Evolutionary conservation across 2,797 vertebrate species (phyloP), one percentile per base, ranked within the genome.

Genomic region (Enteromius unitaeniatus): DNA sequence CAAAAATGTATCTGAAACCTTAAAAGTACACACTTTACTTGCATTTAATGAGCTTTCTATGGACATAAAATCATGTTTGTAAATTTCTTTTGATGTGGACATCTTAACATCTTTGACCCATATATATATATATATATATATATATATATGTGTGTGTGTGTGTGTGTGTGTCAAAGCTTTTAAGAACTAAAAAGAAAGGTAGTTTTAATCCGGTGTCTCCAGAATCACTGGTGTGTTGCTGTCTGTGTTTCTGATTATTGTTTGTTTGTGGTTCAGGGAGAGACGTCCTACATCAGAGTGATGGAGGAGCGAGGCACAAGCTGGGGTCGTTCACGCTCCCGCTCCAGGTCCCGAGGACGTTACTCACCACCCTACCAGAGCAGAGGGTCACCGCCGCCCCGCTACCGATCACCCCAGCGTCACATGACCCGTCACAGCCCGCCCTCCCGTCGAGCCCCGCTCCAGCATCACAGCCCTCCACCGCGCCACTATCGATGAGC

Each of bases 331-430:
- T 97, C 97, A 0, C 94, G 97, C 53, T 98, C 97, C 88, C 92
- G 95, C 47, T 96, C 95, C 90, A 95, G 97, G 85, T 97, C 96
- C 87, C 94, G 96, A 86, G 96, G 96, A 51, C 96, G 97, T 67
- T 97, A 97, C 89, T 96, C 96, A 40, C 97, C 97, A 21, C 96
- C 96, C 2, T 97, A 96, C 92, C 95, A 95, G 92, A 95, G 95
- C 93, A 94, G 97, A 92, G 95, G 95, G 47, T 97, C 97, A 15
- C 96, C 97, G 13, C 94, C 94, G 5, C 88, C 91, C 0, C 96
- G 96, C 84, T 98, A 97, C 93, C 96, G 96, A 89, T 97, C 97
- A 68, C 93, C 96, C 55, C 95, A 96, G 80, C 96, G 95, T 78
- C 96, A 95, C 89, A 92, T 94, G 93, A 91, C 93, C 2, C 94